Evolutionary conservation across 1,140 invertebrate species (phyloP), one percentile per base, ranked within the genome.

Genomic region (Ostrea denselamellosa): DNA sequence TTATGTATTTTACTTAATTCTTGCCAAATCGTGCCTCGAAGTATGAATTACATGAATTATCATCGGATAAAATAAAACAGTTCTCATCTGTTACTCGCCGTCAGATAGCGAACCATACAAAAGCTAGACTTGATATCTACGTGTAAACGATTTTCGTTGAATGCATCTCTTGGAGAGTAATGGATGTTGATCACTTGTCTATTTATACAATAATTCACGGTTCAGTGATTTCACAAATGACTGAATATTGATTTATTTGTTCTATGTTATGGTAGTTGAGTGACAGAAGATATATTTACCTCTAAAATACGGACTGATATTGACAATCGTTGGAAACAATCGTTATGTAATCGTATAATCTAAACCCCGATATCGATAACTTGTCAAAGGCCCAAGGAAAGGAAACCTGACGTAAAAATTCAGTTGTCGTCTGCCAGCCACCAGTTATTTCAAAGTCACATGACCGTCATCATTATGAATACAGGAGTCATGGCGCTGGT

Each of bases 351-450:
- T 77, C 68, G 14, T 8, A 28, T 77, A 77, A 77, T 77, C 68
- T 77, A 25, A 77, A 77, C 68, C 68, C 25, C 14, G 68, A 77
- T 77, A 77, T 25, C 22, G 68, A 77, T 25, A 77, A 77, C 68
- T 77, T 77, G 68, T 77, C 68, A 77, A 77, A 77, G 68, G 22
- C 68, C 68, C 68, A 77, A 22, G 68, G 68, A 77, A 77, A 77
- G 68, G 68, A 77, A 77, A 77, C 68, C 56, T 77, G 68, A 77
- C 68, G 28, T 77, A 77, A 77, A 77, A 34, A 77, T 77, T 77
- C 68, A 77, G 25, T 77, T 77, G 68, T 77, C 68, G 68, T 77
- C 68, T 77, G 68, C 68, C 68, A 77, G 68, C 28, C 68, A 77
- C 68, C 14, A 62, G 58, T 62, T 62, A 77, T 77, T 77, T 77